Percentiles rank a stretch among this genome's conserved stretches.
Evolutionary conservation across 2,113 vertebrate species (phyloP).

Genomic region (Ursus arctos): DNA sequence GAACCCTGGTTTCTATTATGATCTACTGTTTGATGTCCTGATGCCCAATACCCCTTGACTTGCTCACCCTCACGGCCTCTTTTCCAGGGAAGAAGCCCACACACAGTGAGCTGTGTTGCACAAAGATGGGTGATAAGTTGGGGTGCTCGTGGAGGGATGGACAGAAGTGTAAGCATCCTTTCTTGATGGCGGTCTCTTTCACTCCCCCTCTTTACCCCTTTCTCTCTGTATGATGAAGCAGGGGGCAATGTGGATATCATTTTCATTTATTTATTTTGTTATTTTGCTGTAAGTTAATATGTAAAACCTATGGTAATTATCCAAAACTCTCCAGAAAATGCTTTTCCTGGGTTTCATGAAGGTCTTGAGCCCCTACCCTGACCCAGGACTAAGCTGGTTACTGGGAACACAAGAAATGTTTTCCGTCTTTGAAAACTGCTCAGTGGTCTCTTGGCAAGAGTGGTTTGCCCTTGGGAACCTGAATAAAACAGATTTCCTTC

Average conservation of each 20-base stretch:
- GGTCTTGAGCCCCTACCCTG: not conserved
- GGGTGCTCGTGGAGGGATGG: not conserved
- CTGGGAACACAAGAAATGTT: not conserved
- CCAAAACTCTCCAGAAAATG: not conserved
- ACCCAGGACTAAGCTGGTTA: not conserved
- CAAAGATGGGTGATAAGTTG: not conserved
- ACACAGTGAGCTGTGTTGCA: not conserved
- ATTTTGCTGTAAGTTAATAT: not conserved
- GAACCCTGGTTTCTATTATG: not conserved
- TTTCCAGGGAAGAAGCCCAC: not conserved
- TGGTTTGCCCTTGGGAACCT: not conserved
- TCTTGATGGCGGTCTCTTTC: not conserved
- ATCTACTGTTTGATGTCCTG: not conserved
- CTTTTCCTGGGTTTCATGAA: not conserved
- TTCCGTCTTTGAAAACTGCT: not conserved
- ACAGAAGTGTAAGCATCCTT: not conserved
- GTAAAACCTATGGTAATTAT: not conserved
- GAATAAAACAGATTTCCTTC: constrained; percentile 3
- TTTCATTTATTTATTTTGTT: not conserved
- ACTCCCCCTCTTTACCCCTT: not conserved
- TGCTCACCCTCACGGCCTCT: not conserved
- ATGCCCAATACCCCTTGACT: no score
- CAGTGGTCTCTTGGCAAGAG: constrained; percentile 14
- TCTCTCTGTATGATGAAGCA: not conserved
- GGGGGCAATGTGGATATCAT: not conserved